phyloP scores from a whole-genome alignment of 2,888 invertebrate genomes.

The Andrena marginata region DNA sequence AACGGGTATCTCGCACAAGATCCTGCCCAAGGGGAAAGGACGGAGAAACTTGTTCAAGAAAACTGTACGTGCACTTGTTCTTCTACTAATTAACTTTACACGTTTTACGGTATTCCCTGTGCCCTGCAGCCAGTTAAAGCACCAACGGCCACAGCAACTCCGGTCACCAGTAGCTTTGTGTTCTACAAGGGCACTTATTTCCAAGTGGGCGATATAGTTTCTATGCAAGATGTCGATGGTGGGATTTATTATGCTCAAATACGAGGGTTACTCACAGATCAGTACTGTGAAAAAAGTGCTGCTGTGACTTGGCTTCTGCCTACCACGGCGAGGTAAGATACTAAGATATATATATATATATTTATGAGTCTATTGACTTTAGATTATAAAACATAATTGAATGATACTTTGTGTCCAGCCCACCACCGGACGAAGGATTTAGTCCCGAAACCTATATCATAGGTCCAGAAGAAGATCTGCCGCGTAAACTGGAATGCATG shows the following conservation, averaged over 20 bases:
- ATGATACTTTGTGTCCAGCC: conserved; percentile 84
- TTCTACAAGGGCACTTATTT: conserved; percentile 93
- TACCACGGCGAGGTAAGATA: conserved; percentile 88
- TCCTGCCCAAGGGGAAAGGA: conserved; percentile 89
- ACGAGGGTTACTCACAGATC: conserved; percentile 94
- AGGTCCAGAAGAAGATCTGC: conserved; percentile 96
- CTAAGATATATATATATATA: not conserved
- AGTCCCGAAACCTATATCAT: conserved; percentile 96
- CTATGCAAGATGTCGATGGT: conserved; percentile 91
- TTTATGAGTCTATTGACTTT: not conserved
- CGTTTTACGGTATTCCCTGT: not conserved
- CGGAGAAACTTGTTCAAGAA: conserved; percentile 92
- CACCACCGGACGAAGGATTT: conserved; percentile 91
- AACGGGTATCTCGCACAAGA: conserved; percentile 75
- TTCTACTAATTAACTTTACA: not conserved
- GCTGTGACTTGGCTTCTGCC: conserved; percentile 96
- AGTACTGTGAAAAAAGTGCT: conserved; percentile 97
- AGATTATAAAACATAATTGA: conserved; percentile 4
- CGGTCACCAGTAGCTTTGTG: conserved; percentile 92
- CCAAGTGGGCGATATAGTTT: conserved; percentile 96
- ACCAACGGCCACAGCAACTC: conserved; percentile 92
- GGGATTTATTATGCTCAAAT: conserved; percentile 96
- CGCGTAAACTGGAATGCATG: conserved; percentile 94
- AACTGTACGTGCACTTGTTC: conserved; percentile 80
- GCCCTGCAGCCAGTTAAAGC: conserved; percentile 90